A percentile compares a stretch with the other conserved stretches of the same genome.
phyloP scores from a whole-genome alignment of 2,888 invertebrate species.

The Dolomedes plantarius region DNA sequence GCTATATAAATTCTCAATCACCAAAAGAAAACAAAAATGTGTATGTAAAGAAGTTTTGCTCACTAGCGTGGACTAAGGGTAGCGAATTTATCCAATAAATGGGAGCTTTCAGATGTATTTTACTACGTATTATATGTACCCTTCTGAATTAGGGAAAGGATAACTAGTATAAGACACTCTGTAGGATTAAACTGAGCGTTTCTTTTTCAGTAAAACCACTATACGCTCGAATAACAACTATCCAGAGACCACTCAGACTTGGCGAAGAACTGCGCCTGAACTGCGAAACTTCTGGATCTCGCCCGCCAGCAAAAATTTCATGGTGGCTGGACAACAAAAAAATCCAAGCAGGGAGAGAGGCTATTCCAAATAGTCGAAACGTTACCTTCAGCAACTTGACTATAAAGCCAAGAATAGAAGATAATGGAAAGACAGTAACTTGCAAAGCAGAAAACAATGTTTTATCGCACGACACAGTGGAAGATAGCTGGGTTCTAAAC shows the following conservation, averaged over 20 bases:
- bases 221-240: constrained; percentile 69
- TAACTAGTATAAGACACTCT: too few species aligned
- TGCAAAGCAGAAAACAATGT: constrained; percentile 74
- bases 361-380: constrained; percentile 72
- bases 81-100: too few species aligned
- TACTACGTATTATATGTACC: too few species aligned
- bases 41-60: too few species aligned
- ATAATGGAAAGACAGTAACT: constrained; percentile 74
- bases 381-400: constrained; percentile 73
- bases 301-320: constrained; percentile 73
- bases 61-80: too few species aligned
- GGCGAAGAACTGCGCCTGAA: constrained; percentile 69
- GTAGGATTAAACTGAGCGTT: too few species aligned
- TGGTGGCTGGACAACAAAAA: constrained; percentile 73
- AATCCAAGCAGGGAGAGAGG: constrained; percentile 68
- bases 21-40: too few species aligned
- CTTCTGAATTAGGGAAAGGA: too few species aligned
- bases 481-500: constrained; percentile 73
- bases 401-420: constrained; percentile 73
- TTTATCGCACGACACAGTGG: constrained; percentile 73
- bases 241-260: constrained; percentile 65
- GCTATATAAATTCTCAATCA: too few species aligned
- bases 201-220: constrained; percentile 66
- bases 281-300: constrained; percentile 73
- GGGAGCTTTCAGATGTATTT: too few species aligned